Base-by-base conservation (phyloP, 2,888 invertebrate genomes). In the Euproctis similis region DNA sequence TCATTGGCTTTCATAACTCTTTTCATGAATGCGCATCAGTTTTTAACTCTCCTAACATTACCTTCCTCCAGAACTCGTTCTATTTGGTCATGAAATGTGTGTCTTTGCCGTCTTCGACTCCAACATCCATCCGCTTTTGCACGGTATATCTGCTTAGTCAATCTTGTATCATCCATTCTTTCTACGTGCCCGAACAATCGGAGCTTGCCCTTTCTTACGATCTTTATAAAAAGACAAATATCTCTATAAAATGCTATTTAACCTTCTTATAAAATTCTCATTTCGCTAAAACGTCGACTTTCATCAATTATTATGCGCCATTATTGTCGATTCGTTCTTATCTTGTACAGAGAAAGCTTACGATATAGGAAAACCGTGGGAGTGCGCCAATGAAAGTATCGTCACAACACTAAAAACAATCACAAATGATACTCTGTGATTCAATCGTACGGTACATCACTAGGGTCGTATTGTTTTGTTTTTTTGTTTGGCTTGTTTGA, bases 281-380 rank as follows among this genome's bases (percentile, higher is more conserved):
- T 25, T 42, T 36, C 36, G 20, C n/a, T 16, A 40, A 48, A 40
- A 46, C 34, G 43, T 46, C 50, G 52, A 69, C 64, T 69, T 71
- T 70, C 65, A 54, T 68, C 57, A 55, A 59, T 63, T n/a, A n/a
- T n/a, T 60, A 61, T 57, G 53, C 57, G 49, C 57, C 46, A 61
- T 73, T 65, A 69, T 63, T 60, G 64, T 60, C 59, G 60, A 62
- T 72, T 63, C 57, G 59, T 68, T 74, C 59, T 74, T 74, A 74
- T 73, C 68, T 64, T 45, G 42, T n/a, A n/a, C 54, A 63, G 71
- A 69, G 80, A 80, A 78, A 76, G 76, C 73, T 53, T 63, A 53
- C 61, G 60, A 76, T 76, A 64, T 61, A 71, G 72, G 71, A 78
- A 78, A 81, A 77, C n/a, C 81, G 81, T 82, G 81, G 73, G 81